A percentile compares a stretch with the other conserved stretches of the same genome.
Conservation (phyloP, 2,888 invertebrate species). For the Agrotis ipsilon region DNA sequence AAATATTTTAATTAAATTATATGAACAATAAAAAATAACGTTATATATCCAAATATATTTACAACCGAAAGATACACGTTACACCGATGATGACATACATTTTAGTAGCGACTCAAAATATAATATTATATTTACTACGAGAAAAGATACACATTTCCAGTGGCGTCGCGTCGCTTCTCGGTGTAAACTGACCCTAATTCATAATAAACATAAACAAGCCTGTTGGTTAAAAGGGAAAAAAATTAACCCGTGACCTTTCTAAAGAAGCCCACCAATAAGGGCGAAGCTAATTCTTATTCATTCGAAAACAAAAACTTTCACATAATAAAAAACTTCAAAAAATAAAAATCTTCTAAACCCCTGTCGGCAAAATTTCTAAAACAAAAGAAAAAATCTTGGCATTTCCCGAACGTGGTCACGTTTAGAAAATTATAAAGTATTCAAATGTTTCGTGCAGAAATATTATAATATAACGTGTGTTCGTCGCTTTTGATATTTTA, state of each 20-base stretch:
- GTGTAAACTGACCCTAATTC: too few species aligned
- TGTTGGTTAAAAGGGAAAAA: too few species aligned
- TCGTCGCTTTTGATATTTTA: constrained; percentile 50
- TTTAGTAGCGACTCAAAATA: too few species aligned
- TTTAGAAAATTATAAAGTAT: constrained; percentile 67
- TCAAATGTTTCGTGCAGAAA: constrained; percentile 69
- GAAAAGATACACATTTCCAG: too few species aligned
- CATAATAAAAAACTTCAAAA: constrained; percentile 11
- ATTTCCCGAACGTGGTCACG: constrained; percentile 53
- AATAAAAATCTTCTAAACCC: constrained; percentile 23
- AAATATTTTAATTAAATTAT: too few species aligned
- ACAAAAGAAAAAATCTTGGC: constrained; percentile 36
- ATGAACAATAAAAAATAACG: too few species aligned
- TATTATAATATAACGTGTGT: constrained; percentile 59
- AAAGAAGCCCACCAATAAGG: neutral
- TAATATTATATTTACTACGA: too few species aligned
- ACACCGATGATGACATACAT: too few species aligned
- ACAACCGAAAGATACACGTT: too few species aligned
- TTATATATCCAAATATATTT: too few species aligned
- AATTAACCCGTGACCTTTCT: neutral
- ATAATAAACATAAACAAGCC: too few species aligned
- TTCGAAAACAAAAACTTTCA: neutral
- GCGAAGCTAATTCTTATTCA: neutral
- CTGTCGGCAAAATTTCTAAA: constrained; percentile 25
- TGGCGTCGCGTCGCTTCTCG: too few species aligned